Percentiles rank a stretch among this genome's conserved stretches.
These are phyloP conservation scores for Drymodes brunneopygia DNA, from an alignment of 2,113 vertebrate species.

Conservation along the genomic window DNA sequence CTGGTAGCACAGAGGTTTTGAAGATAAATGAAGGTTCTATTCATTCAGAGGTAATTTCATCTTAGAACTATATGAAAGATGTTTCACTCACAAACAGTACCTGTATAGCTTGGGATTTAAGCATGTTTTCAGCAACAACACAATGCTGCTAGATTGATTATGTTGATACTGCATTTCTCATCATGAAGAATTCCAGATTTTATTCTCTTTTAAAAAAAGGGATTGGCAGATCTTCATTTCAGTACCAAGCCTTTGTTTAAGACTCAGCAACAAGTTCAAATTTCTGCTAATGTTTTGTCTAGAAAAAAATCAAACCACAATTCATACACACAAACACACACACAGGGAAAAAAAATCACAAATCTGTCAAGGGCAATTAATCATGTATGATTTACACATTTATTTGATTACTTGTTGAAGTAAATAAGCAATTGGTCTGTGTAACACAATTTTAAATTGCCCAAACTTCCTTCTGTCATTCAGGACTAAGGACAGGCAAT, in stretches of 20 bases:
- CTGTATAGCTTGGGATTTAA: conserved; percentile 70
- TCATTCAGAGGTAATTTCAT: conserved; percentile 99
- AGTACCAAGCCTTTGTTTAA: conserved; percentile 49
- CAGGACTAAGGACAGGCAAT: conserved; percentile 40
- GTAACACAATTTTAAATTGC: conserved; percentile 37
- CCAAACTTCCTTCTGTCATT: conserved; percentile 51
- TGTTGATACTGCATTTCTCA: conserved; percentile 75
- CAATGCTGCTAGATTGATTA: conserved; percentile 71
- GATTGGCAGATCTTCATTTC: conserved; percentile 61
- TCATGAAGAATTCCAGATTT: conserved; percentile 66
- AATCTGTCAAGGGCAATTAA: conserved; percentile 40
- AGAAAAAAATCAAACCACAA: conserved; percentile 47
- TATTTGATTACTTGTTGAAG: conserved; percentile 55
- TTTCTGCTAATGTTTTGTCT: conserved; percentile 48
- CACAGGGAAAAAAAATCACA: background rate
- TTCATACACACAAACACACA: background rate
- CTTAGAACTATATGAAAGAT: conserved; percentile 90
- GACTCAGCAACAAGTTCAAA: conserved; percentile 65
- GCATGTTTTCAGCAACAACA: conserved; percentile 66
- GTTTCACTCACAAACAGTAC: conserved; percentile 74
- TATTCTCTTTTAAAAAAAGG: conserved; percentile 55
- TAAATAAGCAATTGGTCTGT: conserved; percentile 50
- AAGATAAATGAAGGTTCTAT: conserved; percentile 99
- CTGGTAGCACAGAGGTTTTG: conserved; percentile 87
- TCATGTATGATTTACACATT: conserved; percentile 33